Base-by-base conservation (phyloP, 2,113 vertebrate genomes). In the Columba livia region DNA sequence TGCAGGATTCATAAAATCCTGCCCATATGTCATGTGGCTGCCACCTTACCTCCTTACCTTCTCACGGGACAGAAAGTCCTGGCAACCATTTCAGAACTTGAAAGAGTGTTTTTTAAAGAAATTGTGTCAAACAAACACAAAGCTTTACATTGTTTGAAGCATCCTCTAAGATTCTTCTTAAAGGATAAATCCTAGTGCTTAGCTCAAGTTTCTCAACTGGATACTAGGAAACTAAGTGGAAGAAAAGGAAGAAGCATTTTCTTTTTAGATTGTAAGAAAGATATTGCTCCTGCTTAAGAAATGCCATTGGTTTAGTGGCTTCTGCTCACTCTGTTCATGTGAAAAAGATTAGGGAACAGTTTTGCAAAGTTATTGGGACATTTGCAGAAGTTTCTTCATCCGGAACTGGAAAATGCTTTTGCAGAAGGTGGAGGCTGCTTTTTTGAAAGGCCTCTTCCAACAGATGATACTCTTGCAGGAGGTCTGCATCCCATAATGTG, bases 21-120 rank as follows among this genome's bases (percentile, higher is more conserved):
- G 79, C 57, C 93, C 88, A 65, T 94, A 88, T 84, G 85, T 95
- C 90, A 92, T 95, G 50, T 95, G 83, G 69, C 85, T 97, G 79
- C 65, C 75, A 95, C 82, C 69, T 96, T 86, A 56, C 38, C 31
- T 78, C 82, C 69, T 96, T 86, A 56, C 44, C 28, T 78, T 72
- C 85, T 85, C 44, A 1, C 75, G 82, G 79, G 92, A 92, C 51
- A 92, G 65, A 85, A 90, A 96, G n/a, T 94, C 72, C 65, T 86
- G 82, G 82, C 53, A 96, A 88, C 72, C 31, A 57, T 15, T 90
- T 86, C 38, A 88, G 73, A 84, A 88, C 56, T 71, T 95, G 47
- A 70, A 74, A 83, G 40, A 85, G 5, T 16, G 28, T 20, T 48
- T 88, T 74, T 53, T 44, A 36, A 26, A 67, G 31, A 96, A 85